These are phyloP conservation scores for Cordilura impudica DNA, from an alignment of 2,888 invertebrate genomes.

Conservation along the genomic window DNA sequence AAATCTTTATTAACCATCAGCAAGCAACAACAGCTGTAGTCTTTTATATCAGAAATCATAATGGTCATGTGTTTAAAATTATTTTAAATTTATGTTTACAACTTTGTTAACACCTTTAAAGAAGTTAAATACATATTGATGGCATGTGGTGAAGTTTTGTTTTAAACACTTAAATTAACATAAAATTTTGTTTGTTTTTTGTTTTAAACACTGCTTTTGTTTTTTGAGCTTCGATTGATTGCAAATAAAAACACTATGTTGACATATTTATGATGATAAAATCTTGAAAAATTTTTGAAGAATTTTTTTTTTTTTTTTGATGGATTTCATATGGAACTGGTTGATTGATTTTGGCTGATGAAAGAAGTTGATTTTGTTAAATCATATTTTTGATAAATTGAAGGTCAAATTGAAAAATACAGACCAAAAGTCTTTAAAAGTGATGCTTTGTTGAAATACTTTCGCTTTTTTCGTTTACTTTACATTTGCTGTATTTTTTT, in stretches of 20 bases:
- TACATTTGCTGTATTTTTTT: too few species aligned
- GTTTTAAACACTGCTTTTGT: neutral
- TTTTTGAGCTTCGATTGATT: neutral
- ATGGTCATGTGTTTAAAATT: neutral
- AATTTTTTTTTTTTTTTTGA: neutral
- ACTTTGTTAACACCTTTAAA: conserved; percentile 58
- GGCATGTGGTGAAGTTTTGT: neutral
- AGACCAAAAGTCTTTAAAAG: neutral
- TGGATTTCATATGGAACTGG: neutral
- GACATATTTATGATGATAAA: neutral
- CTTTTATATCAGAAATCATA: neutral
- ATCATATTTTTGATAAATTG: conserved; percentile 3
- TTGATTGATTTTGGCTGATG: neutral
- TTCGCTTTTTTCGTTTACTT: neutral
- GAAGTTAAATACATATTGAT: conserved; percentile 28
- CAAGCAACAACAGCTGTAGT: neutral
- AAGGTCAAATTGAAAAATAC: neutral
- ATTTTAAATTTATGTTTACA: conserved; percentile 56
- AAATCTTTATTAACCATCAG: conserved; percentile 2
- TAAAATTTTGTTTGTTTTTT: neutral
- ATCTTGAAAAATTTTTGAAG: neutral
- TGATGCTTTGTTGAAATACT: neutral
- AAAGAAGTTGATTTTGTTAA: conserved; percentile 23
- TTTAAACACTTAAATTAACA: neutral
- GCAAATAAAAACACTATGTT: neutral